These are phyloP conservation scores for Tetropium fuscum DNA, from an alignment of 2,888 invertebrate genomes.

Conservation along the genomic window DNA sequence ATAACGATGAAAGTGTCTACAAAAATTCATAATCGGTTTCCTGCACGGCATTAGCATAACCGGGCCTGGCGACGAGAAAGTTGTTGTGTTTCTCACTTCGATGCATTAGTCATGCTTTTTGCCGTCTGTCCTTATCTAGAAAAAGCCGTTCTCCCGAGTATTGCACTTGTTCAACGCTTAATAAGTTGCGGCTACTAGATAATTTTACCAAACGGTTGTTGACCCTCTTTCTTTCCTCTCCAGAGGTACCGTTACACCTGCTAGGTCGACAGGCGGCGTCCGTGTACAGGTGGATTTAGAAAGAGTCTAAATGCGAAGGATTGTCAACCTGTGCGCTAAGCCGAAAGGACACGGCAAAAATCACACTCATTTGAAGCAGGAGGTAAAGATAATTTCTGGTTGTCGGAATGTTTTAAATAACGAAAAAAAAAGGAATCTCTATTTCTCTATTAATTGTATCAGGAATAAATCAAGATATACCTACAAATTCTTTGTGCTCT, in stretches of 20 bases:
- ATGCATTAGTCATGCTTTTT: constrained; percentile 31
- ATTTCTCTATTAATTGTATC: too few species aligned
- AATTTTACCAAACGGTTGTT: constrained; percentile 51
- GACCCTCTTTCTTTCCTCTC: constrained; percentile 50
- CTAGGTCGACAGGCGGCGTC: too few species aligned
- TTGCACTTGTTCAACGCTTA: constrained; percentile 27
- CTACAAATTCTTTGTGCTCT: too few species aligned
- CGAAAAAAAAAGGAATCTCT: too few species aligned
- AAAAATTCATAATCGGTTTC: constrained; percentile 28
- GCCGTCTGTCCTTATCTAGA: constrained; percentile 17
- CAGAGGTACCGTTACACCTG: constrained; percentile 42
- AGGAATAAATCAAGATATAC: too few species aligned
- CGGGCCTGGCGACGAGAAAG: constrained; percentile 27
- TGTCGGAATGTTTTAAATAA: too few species aligned
- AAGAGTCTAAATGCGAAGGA: too few species aligned
- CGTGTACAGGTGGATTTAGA: too few species aligned
- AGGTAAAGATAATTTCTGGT: too few species aligned
- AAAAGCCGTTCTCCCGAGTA: constrained; percentile 21
- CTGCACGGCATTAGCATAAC: constrained; percentile 37
- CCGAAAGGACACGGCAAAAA: too few species aligned
- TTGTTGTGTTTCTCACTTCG: constrained; percentile 26
- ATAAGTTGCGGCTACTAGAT: constrained; percentile 27
- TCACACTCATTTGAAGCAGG: too few species aligned
- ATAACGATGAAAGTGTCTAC: constrained; percentile 27
- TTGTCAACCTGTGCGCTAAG: too few species aligned